phyloP scores from a whole-genome alignment of 2,797 vertebrate genomes.

The Acrossocheilus fasciatus region DNA sequence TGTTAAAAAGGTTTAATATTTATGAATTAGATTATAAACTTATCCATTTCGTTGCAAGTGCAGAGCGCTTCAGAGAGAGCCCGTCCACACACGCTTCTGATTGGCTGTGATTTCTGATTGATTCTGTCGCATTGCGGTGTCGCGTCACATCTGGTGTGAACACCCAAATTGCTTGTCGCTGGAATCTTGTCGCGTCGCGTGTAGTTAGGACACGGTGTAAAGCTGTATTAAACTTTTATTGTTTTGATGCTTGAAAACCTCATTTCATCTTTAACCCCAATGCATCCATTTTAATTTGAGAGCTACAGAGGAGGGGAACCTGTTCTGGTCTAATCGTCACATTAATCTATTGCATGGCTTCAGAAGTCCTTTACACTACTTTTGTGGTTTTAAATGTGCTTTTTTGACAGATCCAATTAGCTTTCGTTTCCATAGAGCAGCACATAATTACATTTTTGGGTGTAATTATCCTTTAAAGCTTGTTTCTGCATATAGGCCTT shows the following conservation, averaged over 20 bases:
- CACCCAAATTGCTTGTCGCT: no score
- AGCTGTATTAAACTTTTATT: background rate
- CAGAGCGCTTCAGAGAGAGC: no score
- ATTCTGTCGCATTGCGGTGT: no score
- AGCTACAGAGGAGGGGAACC: background rate
- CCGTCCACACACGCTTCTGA: no score
- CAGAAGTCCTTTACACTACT: background rate
- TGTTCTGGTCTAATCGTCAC: background rate
- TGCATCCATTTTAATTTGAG: background rate
- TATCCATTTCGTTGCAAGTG: no score
- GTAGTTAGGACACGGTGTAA: no score
- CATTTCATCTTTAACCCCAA: background rate
- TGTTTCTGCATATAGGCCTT: background rate
- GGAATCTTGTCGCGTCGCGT: no score
- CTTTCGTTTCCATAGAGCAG: background rate
- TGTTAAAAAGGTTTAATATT: no score
- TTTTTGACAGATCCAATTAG: background rate
- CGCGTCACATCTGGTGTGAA: no score
- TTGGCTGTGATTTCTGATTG: no score
- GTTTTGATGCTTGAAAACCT: background rate
- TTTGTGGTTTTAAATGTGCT: constrained; percentile 4
- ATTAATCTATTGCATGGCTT: background rate
- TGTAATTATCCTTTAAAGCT: background rate
- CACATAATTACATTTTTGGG: background rate
- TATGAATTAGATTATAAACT: no score